phyloP scores from a whole-genome alignment of 1,140 invertebrate genomes.

The Tribolium madens region DNA sequence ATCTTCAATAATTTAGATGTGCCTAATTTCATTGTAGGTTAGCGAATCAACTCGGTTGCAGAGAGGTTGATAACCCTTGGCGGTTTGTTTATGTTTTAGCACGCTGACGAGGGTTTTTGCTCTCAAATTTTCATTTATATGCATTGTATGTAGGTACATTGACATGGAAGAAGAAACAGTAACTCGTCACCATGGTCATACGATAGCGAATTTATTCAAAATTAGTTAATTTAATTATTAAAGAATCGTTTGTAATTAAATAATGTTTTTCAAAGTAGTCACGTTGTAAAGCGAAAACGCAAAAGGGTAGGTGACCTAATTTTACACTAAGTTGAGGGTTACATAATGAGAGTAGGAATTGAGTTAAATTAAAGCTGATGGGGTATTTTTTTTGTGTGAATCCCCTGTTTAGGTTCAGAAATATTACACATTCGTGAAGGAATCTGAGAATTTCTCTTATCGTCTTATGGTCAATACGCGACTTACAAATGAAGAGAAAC shows the following conservation, averaged over 20 bases:
- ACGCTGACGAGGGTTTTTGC: conserved; percentile 20
- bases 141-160: too few species aligned
- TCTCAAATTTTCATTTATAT: conserved; percentile 35
- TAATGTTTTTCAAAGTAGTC: too few species aligned
- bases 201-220: not conserved
- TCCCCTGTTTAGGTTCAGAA: not conserved
- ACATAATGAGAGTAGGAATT: too few species aligned
- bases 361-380: too few species aligned
- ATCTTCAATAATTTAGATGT: conserved; percentile 30
- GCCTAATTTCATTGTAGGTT: conserved; percentile 35
- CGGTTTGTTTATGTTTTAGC: conserved; percentile 34
- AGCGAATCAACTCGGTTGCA: conserved; percentile 27
- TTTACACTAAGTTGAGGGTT: too few species aligned
- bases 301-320: too few species aligned
- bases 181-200: not conserved
- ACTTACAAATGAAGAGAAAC: conserved; percentile 28
- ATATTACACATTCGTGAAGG: conserved; percentile 20
- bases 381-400: too few species aligned
- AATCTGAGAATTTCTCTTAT: conserved; percentile 29
- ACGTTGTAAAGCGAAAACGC: too few species aligned
- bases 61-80: conserved; percentile 39
- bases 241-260: too few species aligned
- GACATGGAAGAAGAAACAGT: too few species aligned
- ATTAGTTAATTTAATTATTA: not conserved
- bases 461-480: conserved; percentile 19